phyloP scores from a whole-genome alignment of 53 echinoderm and acorn worm genomes.

The Actinopyga echinites region DNA sequence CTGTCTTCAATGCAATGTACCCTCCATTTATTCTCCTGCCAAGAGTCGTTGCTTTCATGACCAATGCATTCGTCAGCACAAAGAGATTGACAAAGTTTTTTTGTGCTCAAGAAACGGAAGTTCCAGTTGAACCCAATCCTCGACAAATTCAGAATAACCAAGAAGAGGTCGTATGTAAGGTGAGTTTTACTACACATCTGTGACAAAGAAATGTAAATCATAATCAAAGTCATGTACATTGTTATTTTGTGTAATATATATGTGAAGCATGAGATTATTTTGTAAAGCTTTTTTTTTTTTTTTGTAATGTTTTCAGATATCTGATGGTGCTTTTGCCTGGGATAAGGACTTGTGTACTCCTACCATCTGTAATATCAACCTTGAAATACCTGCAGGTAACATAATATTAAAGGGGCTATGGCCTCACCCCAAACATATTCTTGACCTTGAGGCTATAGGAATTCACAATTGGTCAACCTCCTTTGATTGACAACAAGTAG shows the following conservation, averaged over 20 bases:
- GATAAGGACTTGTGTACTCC: constrained; percentile 57
- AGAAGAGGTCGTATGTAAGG: not conserved
- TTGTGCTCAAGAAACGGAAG: constrained; percentile 79
- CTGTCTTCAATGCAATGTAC: constrained; percentile 83
- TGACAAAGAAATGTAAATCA: not conserved
- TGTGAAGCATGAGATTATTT: not conserved
- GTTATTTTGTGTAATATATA: no score
- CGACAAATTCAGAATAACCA: not conserved
- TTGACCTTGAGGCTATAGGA: no score
- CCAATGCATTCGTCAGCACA: constrained; percentile 82
- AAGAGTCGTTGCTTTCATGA: constrained; percentile 68
- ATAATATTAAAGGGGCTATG: not conserved
- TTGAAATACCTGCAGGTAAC: constrained; percentile 74
- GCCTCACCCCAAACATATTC: no score
- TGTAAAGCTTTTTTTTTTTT: not conserved
- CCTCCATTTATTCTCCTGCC: constrained; percentile 77
- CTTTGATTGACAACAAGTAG: no score
- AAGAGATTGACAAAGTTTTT: constrained; percentile 71
- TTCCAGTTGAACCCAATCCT: constrained; percentile 29
- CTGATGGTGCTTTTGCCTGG: constrained; percentile 68
- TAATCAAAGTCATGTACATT: no score
- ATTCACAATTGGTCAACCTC: no score
- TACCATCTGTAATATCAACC: constrained; percentile 60
- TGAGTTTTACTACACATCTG: not conserved
- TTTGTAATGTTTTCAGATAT: constrained; percentile 29